phyloP scores from a whole-genome alignment of 2,888 invertebrate genomes.

The Clunio marinus region DNA sequence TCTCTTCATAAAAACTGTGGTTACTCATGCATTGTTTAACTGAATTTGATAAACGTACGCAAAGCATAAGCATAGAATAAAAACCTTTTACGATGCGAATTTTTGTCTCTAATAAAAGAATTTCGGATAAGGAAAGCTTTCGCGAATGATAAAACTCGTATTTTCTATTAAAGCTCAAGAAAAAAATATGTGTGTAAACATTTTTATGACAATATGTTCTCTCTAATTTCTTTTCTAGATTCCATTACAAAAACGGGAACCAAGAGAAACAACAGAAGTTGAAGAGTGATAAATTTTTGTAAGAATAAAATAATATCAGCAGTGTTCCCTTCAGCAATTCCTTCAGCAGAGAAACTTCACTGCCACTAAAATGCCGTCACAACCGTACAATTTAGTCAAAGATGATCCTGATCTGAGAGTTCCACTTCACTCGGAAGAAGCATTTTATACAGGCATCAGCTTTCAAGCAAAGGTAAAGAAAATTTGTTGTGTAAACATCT shows the following conservation, averaged over 20 bases:
- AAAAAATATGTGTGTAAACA: neutral
- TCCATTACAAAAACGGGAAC: neutral
- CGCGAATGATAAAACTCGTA: neutral
- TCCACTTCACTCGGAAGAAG: conserved; percentile 95
- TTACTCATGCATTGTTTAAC: too few relatives aligned
- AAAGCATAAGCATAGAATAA: too few relatives aligned
- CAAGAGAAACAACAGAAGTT: too few relatives aligned
- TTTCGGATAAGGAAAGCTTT: neutral
- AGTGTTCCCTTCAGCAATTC: too few relatives aligned
- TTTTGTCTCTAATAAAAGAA: neutral
- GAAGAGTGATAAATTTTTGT: too few relatives aligned
- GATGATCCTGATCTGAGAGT: conserved; percentile 95
- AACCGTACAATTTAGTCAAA: conserved; percentile 88
- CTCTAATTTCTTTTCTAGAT: neutral
- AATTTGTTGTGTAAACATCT: neutral
- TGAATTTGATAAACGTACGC: too few relatives aligned
- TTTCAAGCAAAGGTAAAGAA: conserved; percentile 90
- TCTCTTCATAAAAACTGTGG: too few relatives aligned
- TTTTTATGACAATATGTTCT: neutral
- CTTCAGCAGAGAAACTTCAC: neutral
- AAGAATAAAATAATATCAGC: too few relatives aligned
- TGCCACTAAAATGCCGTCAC: conserved; percentile 70
- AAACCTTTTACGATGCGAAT: neutral
- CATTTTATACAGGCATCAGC: conserved; percentile 88
- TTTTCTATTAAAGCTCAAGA: neutral